These are phyloP conservation scores for Pantherophis guttatus DNA, from an alignment of 2,113 vertebrate genomes.

Conservation along the genomic window DNA sequence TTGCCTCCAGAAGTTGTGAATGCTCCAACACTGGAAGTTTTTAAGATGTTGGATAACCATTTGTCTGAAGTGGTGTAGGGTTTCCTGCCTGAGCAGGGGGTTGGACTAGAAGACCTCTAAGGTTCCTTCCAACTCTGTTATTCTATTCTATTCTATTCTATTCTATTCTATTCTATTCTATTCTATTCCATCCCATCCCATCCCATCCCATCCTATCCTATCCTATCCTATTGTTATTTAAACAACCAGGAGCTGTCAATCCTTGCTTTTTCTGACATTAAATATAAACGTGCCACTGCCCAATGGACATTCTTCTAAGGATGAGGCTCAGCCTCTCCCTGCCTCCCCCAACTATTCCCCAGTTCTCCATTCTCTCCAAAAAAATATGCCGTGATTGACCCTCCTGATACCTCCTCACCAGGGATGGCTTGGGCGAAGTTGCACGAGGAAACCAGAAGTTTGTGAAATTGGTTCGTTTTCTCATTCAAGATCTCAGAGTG, in stretches of 20 bases:
- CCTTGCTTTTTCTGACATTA: background rate
- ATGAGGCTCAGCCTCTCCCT: background rate
- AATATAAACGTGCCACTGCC: background rate
- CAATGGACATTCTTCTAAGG: background rate
- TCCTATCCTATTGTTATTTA: background rate
- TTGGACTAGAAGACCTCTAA: too few species aligned
- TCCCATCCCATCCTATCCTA: too few species aligned
- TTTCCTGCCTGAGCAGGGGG: too few species aligned
- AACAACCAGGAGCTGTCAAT: background rate
- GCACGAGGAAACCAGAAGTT: background rate
- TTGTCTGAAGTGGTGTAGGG: too few species aligned
- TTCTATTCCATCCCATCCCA: background rate
- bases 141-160: too few species aligned
- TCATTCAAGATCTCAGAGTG: background rate
- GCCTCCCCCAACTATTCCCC: background rate
- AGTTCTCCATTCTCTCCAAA: background rate
- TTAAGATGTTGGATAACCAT: too few species aligned
- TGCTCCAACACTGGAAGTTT: too few species aligned
- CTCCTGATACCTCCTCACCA: background rate
- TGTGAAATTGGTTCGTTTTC: background rate
- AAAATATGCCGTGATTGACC: background rate
- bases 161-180: too few species aligned
- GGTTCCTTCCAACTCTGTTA: too few species aligned
- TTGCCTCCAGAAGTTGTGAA: too few species aligned
- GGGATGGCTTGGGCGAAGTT: background rate